Evolutionary conservation across 2,113 vertebrate species (phyloP), one percentile per base, ranked within the genome.

Genomic region (Hippocampus guttulatus): DNA sequence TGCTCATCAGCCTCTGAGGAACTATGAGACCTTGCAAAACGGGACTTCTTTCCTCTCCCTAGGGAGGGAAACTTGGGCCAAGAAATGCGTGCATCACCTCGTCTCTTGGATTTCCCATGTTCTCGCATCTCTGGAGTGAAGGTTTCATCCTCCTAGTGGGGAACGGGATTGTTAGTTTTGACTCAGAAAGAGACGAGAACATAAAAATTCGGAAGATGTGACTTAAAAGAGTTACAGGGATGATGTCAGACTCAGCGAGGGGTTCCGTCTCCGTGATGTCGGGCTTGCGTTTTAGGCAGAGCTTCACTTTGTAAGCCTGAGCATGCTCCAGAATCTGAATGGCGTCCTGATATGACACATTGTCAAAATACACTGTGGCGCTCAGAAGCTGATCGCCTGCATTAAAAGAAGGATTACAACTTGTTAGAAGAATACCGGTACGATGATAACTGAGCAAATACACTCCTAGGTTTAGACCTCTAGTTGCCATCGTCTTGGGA

Each of bases 371-470:
- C 68, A 98, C 87, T 9, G 96, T 98, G 23, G 97, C 92, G 40
- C 96, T 99, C 83, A 99, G 90, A 69, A 99, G 88, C 81, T 97
- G 96, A 79, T 99, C 97, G 69, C 97, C 97, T 99, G 78, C 18
- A 49, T 45, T 38, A 3, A 40, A 18, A 38, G 33, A 18, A 38
- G 33, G 43, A 1, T 20, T 52, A 67, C 38, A 69, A 58, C 18
- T 57, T 66, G 5, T 65, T 3, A 79, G 58, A 51, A 21, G 21
- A 14, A 27, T 8, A 63, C 5, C 11, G 6, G 41, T 43, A 71
- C 6, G 23, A 63, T 30, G 23, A 64, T 12, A 45, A n/a, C 20
- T 12, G 2, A 9, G 18, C 51, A n/a, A 54, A 54, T n/a, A n/a
- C 51, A n/a, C 18, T 43, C 12, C 63, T 43, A 40, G 43, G 40